Base-by-base conservation (phyloP, 1,140 invertebrate genomes). In the Aradophagus sp. region DNA sequence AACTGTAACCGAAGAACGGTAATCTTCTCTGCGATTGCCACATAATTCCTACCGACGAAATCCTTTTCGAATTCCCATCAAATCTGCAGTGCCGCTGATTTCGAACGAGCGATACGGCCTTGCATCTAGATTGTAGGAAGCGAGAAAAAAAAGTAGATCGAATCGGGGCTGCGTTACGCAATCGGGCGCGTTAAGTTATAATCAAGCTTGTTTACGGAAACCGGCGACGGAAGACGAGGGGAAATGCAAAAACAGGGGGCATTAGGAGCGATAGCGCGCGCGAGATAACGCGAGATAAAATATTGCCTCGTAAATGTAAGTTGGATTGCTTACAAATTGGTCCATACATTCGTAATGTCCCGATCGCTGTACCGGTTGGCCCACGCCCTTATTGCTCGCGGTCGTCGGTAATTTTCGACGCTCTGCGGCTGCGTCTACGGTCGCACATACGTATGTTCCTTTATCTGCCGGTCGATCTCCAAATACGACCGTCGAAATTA, bases 291-390 rank as follows among this genome's bases (percentile, higher is more conserved):
- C 80, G 78, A 85, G 82, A 84, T 84, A 79, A 80, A 82, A 84
- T 85, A 85, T 84, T 80, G 74, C 75, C 63, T 55, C 55, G 59
- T 78, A 80, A 83, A 77, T 80, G 72, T 82, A 83, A 85, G 77
- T 84, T 84, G 80, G 81, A 86, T 86, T 86, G 84, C 84, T 83
- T 86, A 86, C 81, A 85, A 85, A 86, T 86, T 85, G 84, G 82
- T 56, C 84, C 74, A 86, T 86, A 85, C 84, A 86, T 85, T 78
- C 55, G 75, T 86, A 86, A 85, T 86, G 78, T 72, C 66, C 73
- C 79, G 78, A 84, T 84, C 79, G 67, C 73, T 77, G 56, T 76
- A 77, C 74, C 41, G 44, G 55, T 53, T 76, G 75, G 52, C 65
- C 75, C 65, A 75, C 72, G 74, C 76, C 71, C 65, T 77, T 77